Evolutionary conservation across 92 coral and sea anemone genomes (phyloP).

Genomic region (Palythoa heliodiscus): DNA sequence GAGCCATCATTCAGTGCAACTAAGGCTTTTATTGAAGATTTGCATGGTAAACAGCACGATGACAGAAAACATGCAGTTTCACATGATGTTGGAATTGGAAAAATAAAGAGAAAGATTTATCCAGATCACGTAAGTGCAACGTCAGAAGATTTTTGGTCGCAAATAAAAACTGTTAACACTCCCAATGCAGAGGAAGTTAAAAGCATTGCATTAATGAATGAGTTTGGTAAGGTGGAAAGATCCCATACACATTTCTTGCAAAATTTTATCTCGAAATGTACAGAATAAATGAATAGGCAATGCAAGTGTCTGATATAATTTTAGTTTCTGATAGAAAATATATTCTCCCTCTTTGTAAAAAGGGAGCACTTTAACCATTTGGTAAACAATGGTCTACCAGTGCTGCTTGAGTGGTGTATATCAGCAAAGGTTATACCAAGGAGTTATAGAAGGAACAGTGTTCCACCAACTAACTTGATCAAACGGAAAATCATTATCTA

Average conservation of each 20-base stretch:
- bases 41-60: neutral
- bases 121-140: constrained; percentile 20
- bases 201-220: neutral
- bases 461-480: neutral
- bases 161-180: constrained; percentile 3
- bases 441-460: neutral
- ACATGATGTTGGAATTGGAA: constrained; percentile 1
- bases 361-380: neutral
- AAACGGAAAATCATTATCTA: neutral
- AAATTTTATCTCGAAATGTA: neutral
- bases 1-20: neutral
- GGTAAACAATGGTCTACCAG: neutral
- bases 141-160: constrained; percentile 33
- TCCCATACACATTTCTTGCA: neutral
- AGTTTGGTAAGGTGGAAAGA: neutral
- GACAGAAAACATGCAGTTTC: neutral
- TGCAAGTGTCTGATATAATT: neutral
- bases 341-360: neutral
- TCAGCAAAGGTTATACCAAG: neutral
- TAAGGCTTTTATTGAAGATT: neutral
- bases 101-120: neutral
- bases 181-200: neutral
- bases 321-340: neutral
- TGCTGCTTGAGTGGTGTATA: neutral
- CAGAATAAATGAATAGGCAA: neutral